A percentile compares a stretch with the other conserved stretches of the same genome.
Conservation (phyloP, 2,797 vertebrate species). For the Sphaeramia orbicularis region DNA sequence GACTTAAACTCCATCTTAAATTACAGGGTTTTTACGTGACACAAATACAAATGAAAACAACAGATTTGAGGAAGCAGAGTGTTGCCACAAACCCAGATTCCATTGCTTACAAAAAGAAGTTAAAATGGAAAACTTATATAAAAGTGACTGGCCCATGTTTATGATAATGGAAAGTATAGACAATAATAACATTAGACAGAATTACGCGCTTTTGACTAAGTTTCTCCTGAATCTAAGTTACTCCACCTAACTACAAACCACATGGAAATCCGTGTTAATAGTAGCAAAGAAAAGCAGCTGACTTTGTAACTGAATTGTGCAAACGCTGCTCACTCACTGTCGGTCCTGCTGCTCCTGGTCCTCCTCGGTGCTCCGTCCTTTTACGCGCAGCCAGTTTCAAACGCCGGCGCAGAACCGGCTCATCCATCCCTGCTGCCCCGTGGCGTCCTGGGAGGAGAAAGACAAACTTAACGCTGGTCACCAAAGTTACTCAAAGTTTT, state of each 20-base stretch:
- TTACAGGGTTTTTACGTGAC: constrained; percentile 55
- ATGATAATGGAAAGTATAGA: too few relatives aligned
- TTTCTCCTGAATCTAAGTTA: constrained; percentile 1
- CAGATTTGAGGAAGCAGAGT: constrained; percentile 3
- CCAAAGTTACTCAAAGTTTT: constrained; percentile 82
- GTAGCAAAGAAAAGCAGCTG: constrained; percentile 20
- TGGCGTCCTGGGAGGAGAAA: constrained; percentile 44
- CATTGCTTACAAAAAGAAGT: not conserved
- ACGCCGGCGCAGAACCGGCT: constrained; percentile 24
- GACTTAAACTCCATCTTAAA: constrained; percentile 55
- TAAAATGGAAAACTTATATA: not conserved
- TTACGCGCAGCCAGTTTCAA: constrained; percentile 53
- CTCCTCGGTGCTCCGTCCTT: constrained; percentile 34
- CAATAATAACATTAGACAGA: too few relatives aligned
- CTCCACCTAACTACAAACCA: not conserved
- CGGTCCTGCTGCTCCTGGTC: constrained; percentile 44
- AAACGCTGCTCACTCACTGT: constrained; percentile 62
- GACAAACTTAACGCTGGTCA: constrained; percentile 66
- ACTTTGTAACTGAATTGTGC: constrained; percentile 33
- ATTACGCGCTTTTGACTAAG: too few relatives aligned
- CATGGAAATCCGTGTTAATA: constrained; percentile 11
- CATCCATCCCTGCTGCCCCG: constrained; percentile 27
- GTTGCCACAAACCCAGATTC: not conserved
- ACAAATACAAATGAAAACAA: constrained; percentile 72
- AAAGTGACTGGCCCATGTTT: too few relatives aligned